phyloP scores from a whole-genome alignment of 1,140 invertebrate genomes.

The Drosophila nannoptera region DNA sequence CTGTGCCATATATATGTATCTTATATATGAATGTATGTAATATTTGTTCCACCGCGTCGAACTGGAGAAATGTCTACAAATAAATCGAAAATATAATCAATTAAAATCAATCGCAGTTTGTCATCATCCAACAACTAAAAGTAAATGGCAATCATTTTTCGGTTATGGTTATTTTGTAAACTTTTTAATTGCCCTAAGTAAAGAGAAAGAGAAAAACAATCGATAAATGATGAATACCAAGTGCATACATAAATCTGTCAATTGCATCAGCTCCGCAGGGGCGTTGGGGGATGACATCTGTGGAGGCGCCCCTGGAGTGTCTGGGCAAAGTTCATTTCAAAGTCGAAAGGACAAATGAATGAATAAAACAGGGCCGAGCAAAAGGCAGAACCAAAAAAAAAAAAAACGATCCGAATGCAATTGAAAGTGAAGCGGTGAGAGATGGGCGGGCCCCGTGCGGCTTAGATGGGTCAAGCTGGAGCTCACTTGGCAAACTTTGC shows the following conservation, averaged over 20 bases:
- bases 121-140: conserved; percentile 4
- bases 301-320: conserved; percentile 27
- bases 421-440: no score
- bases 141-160: conserved; percentile 18
- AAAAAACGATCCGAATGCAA: background rate
- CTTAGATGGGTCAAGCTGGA: conserved; percentile 55
- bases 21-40: conserved; percentile 32
- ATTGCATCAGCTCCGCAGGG: conserved; percentile 56
- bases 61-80: conserved; percentile 27
- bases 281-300: conserved; percentile 8
- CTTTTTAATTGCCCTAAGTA: no score
- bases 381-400: conserved; percentile 32
- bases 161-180: conserved; percentile 34
- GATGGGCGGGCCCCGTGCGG: conserved; percentile 50
- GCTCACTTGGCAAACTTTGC: conserved; percentile 22
- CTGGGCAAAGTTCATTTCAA: conserved; percentile 70
- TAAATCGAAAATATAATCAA: conserved; percentile 24
- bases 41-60: conserved; percentile 35
- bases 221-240: conserved; percentile 8
- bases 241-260: conserved; percentile 67
- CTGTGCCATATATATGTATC: conserved; percentile 34
- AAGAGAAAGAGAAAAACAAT: no score
- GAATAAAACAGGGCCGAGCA: conserved; percentile 56
- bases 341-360: conserved; percentile 74
- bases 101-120: conserved; percentile 32